Evolutionary conservation across 2,888 invertebrate species (phyloP).

Genomic region (Athalia rosae): DNA sequence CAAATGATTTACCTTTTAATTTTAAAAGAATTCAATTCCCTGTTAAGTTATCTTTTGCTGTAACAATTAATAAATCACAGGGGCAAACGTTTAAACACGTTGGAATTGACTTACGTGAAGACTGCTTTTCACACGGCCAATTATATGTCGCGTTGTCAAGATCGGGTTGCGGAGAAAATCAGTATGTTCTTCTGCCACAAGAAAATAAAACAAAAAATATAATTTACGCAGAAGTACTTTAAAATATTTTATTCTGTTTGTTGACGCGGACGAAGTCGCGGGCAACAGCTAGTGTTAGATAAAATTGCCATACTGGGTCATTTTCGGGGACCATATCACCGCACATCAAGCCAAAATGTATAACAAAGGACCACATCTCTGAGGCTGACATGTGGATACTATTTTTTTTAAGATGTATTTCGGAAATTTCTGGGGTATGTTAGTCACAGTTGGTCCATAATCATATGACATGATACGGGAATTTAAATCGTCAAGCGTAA

Average conservation of each 20-base stretch:
- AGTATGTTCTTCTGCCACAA: no score
- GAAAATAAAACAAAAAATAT: no score
- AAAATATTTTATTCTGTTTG: no score
- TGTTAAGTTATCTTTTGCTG: conserved; percentile 1
- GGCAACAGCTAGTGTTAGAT: no score
- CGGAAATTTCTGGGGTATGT: not conserved
- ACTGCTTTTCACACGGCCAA: no score
- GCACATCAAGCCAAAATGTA: not conserved
- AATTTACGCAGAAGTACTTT: no score
- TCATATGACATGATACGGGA: not conserved
- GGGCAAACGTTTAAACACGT: conserved; percentile 2
- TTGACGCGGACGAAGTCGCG: no score
- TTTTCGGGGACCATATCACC: conserved; percentile 10
- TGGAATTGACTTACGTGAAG: conserved; percentile 1
- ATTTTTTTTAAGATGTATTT: not conserved
- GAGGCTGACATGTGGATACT: conserved; percentile 13
- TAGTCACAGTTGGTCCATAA: conserved; percentile 10
- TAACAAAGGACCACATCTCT: conserved; percentile 7
- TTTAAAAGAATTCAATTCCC: not conserved
- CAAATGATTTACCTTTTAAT: no score
- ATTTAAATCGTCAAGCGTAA: conserved; percentile 7
- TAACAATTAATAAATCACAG: conserved; percentile 1
- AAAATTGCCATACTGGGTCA: conserved; percentile 55
- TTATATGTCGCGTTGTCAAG: no score
- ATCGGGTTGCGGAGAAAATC: no score